Evolutionary conservation across 2,797 vertebrate genomes (phyloP), one percentile per base, ranked within the genome.

Genomic region (Spinus pinus): DNA sequence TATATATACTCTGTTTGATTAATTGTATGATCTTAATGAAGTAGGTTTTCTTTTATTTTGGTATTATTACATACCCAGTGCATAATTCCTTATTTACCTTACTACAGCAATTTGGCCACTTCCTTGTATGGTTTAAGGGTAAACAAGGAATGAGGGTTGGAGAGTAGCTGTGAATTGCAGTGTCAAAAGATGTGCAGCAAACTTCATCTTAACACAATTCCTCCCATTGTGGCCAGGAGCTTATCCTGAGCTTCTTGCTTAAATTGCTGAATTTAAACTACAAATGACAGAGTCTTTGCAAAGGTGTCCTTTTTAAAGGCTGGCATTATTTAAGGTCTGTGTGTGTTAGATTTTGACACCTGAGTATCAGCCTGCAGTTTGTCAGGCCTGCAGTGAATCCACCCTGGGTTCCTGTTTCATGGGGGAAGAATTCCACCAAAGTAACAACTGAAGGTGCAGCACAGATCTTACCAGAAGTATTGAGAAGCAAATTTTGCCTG

Each of bases 21-120:
- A 98, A 98, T 98, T 98, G 98, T 98, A 98, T 98, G 98, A 98
- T 98, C 98, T 98, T 98, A 98, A 98, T 98, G 97, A 98, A 98
- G 97, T 98, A 98, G 98, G 81, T 98, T 98, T 97, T 97, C 96
- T 98, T 98, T 98, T 98, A 96, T 97, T 98, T 98, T 97, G 97
- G 97, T 98, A 97, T 98, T 98, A 98, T 98, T 98, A 98, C 98
- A 98, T 98, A 98, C 96, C 98, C 98, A 98, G 98, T 98, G 97
- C 97, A 51, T 96, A 97, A 94, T 96, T 97, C 90, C 70, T 73
- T 94, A 90, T 81, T 81, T 81, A 90, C 35, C 24, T 94, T 8
- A 67, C 49, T 73, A 64, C 80, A 96, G 86, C 86, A 95, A 81
- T 62, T 30, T 91, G 51, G 85, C 83, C 44, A 0, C 72, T 83